Conservation (phyloP, 2,113 vertebrate genomes). For the Phrynosoma blainvillii region DNA sequence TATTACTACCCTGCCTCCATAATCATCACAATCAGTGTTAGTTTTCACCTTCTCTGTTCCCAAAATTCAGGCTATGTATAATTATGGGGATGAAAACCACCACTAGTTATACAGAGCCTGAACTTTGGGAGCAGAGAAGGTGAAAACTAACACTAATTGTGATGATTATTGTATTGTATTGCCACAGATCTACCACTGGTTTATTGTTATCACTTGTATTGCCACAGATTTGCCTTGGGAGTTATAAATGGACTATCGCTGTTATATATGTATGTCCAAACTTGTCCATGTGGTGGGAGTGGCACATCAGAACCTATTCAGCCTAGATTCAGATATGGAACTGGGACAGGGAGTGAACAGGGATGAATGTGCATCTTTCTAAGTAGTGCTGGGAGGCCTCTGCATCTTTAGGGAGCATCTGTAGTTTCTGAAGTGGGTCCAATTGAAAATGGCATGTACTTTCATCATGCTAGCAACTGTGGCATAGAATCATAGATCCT, state of each 20-base stretch:
- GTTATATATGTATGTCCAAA: not conserved
- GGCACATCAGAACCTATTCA: not conserved
- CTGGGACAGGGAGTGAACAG: too few species aligned
- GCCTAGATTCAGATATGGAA: not conserved
- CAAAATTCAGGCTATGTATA: not conserved
- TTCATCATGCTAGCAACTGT: not conserved
- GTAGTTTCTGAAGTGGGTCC: not conserved
- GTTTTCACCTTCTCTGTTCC: too few species aligned
- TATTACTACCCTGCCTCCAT: not conserved
- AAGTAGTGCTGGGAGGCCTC: not conserved
- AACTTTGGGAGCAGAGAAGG: too few species aligned
- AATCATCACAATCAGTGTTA: too few species aligned
- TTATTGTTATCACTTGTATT: not conserved
- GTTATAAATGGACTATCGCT: not conserved
- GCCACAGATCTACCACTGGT: too few species aligned
- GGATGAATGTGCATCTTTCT: not conserved
- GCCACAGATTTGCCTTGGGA: not conserved
- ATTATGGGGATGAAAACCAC: too few species aligned
- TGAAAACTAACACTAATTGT: too few species aligned
- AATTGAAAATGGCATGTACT: not conserved
- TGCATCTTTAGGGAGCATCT: not conserved
- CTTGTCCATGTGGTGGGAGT: not conserved
- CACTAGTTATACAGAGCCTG: too few species aligned
- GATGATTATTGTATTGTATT: too few species aligned
- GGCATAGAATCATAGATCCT: too few species aligned